A percentile compares a stretch with the other conserved stretches of the same genome.
phyloP scores from a whole-genome alignment of 1,140 invertebrate genomes.

The Tribolium castaneum region DNA sequence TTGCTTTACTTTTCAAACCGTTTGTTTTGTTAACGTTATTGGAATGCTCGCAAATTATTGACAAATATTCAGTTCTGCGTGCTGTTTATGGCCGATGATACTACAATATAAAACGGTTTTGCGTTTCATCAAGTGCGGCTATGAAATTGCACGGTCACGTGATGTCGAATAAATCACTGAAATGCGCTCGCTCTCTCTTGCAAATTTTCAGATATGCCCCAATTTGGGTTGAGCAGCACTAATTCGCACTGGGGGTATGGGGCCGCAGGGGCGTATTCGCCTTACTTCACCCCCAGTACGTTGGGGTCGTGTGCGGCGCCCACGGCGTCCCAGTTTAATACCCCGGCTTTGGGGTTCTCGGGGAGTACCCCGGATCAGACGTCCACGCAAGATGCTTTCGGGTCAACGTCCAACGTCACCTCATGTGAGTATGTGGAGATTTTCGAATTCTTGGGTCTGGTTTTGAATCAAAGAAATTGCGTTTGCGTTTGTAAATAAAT shows the following conservation, averaged over 20 bases:
- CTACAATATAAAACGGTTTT: not conserved
- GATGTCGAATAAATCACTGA: no score
- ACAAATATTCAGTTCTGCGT: slow-evolving; percentile 26
- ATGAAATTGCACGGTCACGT: not conserved
- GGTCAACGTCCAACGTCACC: slow-evolving; percentile 60
- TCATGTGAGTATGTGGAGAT: slow-evolving; percentile 60
- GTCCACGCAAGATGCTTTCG: slow-evolving; percentile 74
- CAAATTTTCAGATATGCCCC: slow-evolving; percentile 75
- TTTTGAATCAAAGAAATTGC: no score
- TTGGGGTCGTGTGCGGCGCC: slow-evolving; percentile 75
- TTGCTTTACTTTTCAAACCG: slow-evolving; percentile 27
- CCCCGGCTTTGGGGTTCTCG: slow-evolving; percentile 73
- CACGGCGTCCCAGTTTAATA: slow-evolving; percentile 72
- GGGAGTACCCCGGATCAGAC: slow-evolving; percentile 77
- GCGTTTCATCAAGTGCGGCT: not conserved
- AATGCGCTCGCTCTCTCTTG: no score
- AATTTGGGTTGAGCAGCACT: slow-evolving; percentile 80
- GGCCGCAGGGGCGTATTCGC: slow-evolving; percentile 82
- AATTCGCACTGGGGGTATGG: slow-evolving; percentile 87
- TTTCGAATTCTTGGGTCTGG: no score
- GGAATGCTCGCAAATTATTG: slow-evolving; percentile 17
- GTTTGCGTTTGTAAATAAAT: no score
- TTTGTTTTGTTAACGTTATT: slow-evolving; percentile 39
- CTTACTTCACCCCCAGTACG: slow-evolving; percentile 77
- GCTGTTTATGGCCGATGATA: slow-evolving; percentile 14